These are phyloP conservation scores for Lerema accius DNA, from an alignment of 1,140 invertebrate species.

Conservation along the genomic window DNA sequence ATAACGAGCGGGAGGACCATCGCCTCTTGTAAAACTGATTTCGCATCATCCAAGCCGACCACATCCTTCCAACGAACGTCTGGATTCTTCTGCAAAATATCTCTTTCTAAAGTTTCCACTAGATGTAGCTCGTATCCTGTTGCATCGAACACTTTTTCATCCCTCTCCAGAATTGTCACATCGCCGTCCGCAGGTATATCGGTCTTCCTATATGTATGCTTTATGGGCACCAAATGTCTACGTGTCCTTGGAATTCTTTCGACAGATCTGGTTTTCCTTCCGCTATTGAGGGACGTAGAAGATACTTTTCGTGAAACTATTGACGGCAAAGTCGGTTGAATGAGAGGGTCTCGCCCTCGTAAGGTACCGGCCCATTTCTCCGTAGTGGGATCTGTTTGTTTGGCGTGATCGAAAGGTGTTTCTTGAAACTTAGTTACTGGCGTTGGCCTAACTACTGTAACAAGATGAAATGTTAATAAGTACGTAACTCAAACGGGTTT, in stretches of 20 bases:
- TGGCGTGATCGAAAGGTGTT: conserved; percentile 53
- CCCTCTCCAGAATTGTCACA: conserved; percentile 69
- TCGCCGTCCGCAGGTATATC: conserved; percentile 65
- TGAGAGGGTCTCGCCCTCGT: conserved; percentile 85
- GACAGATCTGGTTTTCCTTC: conserved; percentile 82
- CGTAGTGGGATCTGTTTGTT: conserved; percentile 73
- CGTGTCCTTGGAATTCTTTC: conserved; percentile 76
- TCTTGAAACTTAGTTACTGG: conserved; percentile 59
- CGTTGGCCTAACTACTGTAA: conserved; percentile 72
- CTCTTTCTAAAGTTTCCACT: conserved; percentile 93
- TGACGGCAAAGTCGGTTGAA: conserved; percentile 86
- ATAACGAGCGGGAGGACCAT: conserved; percentile 98
- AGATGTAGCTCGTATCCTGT: conserved; percentile 90
- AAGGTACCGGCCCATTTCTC: conserved; percentile 85
- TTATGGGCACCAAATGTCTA: conserved; percentile 66
- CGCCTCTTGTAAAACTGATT: conserved; percentile 97
- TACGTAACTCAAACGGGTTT: too few species aligned
- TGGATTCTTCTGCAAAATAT: conserved; percentile 98
- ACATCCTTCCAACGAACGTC: conserved; percentile 99
- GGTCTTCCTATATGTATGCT: conserved; percentile 64
- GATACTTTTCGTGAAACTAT: conserved; percentile 78
- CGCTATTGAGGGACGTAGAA: conserved; percentile 61
- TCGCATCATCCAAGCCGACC: conserved; percentile 97
- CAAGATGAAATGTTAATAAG: conserved; percentile 26
- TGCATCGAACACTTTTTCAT: conserved; percentile 88